Conservation (phyloP, 1,140 invertebrate genomes). For the Orius insidiosus region DNA sequence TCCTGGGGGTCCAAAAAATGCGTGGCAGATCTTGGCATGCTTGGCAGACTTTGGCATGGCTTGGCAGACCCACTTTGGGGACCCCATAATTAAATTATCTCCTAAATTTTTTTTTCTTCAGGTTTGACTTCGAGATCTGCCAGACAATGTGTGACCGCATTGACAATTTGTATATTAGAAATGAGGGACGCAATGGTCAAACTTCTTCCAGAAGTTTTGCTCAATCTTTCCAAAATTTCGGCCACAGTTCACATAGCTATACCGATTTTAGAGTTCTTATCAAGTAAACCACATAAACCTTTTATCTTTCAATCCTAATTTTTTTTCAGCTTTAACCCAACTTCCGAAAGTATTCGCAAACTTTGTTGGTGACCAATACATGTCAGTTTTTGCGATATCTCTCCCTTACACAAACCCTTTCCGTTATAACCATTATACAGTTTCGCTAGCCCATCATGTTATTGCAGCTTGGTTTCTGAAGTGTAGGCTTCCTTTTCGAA, state of each 20-base stretch:
- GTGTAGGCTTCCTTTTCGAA: constrained; percentile 68
- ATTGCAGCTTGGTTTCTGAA: constrained; percentile 95
- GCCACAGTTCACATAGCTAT: constrained; percentile 78
- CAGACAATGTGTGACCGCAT: constrained; percentile 58
- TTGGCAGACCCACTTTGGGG: too few species aligned
- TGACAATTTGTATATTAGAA: constrained; percentile 82
- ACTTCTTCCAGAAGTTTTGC: constrained; percentile 68
- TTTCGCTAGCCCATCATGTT: constrained; percentile 86
- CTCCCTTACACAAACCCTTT: constrained; percentile 91
- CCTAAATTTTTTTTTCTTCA: constrained; percentile 3
- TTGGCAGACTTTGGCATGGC: too few species aligned
- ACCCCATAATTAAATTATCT: too few species aligned
- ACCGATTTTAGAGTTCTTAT: constrained; percentile 86
- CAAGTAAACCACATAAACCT: constrained; percentile 52
- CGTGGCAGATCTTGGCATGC: too few species aligned
- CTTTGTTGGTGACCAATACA: constrained; percentile 75
- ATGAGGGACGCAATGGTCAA: constrained; percentile 87
- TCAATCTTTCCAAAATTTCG: constrained; percentile 82
- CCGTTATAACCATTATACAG: constrained; percentile 89
- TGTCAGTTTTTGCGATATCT: constrained; percentile 88
- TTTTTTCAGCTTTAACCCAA: constrained; percentile 62
- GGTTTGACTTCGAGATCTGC: constrained; percentile 20
- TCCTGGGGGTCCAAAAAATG: too few species aligned
- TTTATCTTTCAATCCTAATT: neutral
- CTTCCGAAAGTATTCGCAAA: constrained; percentile 69